Percentiles rank a stretch among this genome's conserved stretches.
Evolutionary conservation across 2,113 vertebrate genomes (phyloP).

Genomic region (Nothobranchius kuhntae): DNA sequence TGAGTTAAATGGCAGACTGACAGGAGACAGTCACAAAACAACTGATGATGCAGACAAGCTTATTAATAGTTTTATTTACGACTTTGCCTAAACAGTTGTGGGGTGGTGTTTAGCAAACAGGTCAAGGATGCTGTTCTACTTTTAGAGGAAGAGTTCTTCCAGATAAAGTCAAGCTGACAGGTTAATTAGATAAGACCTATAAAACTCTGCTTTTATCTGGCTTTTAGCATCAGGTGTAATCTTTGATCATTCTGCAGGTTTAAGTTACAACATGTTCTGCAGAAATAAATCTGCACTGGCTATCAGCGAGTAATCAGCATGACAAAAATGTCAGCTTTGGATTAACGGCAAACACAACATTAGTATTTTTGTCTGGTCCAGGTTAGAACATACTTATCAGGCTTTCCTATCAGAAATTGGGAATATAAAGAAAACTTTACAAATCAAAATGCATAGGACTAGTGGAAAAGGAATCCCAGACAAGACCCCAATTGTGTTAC

Average conservation of each 20-base stretch:
- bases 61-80: neutral
- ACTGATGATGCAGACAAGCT: neutral
- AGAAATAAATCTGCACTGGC: neutral
- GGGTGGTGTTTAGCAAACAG: neutral
- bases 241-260: neutral
- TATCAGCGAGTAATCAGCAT: no score
- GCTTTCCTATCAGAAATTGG: no score
- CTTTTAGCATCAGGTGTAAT: neutral
- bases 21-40: neutral
- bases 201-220: neutral
- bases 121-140: neutral
- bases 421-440: no score
- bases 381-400: no score
- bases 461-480: no score
- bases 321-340: no score
- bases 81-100: constrained; percentile 13
- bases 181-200: neutral
- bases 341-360: no score
- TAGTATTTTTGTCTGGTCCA: no score
- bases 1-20: neutral
- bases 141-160: neutral
- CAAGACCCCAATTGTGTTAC: no score
- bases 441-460: no score
- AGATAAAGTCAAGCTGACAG: neutral
- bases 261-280: constrained; percentile 1